phyloP scores from a whole-genome alignment of 2,797 vertebrate species.

The Periparus ater region DNA sequence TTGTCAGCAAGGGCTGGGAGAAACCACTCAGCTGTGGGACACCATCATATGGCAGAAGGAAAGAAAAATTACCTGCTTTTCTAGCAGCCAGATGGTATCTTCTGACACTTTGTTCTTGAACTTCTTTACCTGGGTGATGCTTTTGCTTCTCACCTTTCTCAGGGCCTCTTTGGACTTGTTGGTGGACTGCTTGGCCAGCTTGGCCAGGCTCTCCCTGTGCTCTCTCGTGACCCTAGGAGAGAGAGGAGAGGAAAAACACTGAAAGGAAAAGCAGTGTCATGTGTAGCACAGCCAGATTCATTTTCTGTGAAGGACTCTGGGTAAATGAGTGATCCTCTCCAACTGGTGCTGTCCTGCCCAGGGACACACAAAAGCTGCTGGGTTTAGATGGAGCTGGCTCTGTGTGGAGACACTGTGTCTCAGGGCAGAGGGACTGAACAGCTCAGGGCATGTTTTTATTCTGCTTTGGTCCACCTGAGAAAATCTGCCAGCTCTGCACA shows the following conservation, averaged over 20 bases:
- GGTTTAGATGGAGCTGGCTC: not conserved
- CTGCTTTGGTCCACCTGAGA: not conserved
- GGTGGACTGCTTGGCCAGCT: constrained; percentile 89
- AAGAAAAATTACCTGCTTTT: constrained; percentile 86
- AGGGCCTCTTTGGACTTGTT: constrained; percentile 95
- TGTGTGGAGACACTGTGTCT: fast-evolving
- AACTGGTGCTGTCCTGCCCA: not conserved
- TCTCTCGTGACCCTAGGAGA: constrained; percentile 87
- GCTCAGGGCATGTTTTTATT: not conserved
- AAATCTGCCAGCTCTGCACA: not conserved
- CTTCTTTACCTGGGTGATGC: constrained; percentile 85
- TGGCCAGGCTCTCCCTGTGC: constrained; percentile 89
- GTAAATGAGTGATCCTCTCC: not conserved
- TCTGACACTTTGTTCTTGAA: constrained; percentile 86
- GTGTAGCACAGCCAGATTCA: not conserved
- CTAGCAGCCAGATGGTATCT: constrained; percentile 88
- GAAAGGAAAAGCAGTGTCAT: not conserved
- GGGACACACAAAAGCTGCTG: not conserved
- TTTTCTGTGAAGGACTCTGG: not conserved
- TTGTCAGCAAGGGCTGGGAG: not conserved
- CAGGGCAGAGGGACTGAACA: not conserved
- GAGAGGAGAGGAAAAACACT: not conserved
- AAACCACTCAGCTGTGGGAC: not conserved
- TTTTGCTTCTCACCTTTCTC: constrained; percentile 83
- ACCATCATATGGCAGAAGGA: not conserved